These are phyloP conservation scores for Ambastaia sidthimunki DNA, from an alignment of 2,797 vertebrate genomes.

Conservation along the genomic window DNA sequence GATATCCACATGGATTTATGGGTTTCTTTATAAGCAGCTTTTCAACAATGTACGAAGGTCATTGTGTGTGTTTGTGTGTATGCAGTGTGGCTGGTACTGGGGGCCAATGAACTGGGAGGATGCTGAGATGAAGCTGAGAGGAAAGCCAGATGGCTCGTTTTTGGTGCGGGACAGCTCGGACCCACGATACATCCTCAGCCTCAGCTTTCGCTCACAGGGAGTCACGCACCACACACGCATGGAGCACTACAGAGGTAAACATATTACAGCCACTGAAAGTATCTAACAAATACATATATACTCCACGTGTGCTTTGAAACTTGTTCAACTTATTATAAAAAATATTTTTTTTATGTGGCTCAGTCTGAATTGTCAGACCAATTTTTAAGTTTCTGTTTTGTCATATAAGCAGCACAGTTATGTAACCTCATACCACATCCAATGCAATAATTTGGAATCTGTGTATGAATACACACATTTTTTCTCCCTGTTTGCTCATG, in stretches of 20 bases:
- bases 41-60: neutral
- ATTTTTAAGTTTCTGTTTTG: too few species aligned
- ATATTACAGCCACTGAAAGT: neutral
- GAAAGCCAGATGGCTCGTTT: constrained; percentile 93
- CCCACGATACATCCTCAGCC: constrained; percentile 95
- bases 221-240: constrained; percentile 92
- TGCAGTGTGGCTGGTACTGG: constrained; percentile 96
- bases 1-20: neutral
- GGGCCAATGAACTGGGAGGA: constrained; percentile 99
- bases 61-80: constrained; percentile 21
- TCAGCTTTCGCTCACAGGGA: constrained; percentile 95
- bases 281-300: neutral
- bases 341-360: too few species aligned
- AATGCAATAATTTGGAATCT: too few species aligned
- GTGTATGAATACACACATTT: too few species aligned
- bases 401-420: too few species aligned
- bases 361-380: too few species aligned
- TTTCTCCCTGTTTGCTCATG: too few species aligned
- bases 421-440: too few species aligned
- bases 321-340: too few species aligned
- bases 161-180: constrained; percentile 96
- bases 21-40: constrained; percentile 4
- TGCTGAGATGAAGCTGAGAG: constrained; percentile 96
- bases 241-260: constrained; percentile 86
- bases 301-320: too few species aligned